phyloP scores from a whole-genome alignment of 2,797 vertebrate species.

The Microctenopoma steveboyesi region DNA sequence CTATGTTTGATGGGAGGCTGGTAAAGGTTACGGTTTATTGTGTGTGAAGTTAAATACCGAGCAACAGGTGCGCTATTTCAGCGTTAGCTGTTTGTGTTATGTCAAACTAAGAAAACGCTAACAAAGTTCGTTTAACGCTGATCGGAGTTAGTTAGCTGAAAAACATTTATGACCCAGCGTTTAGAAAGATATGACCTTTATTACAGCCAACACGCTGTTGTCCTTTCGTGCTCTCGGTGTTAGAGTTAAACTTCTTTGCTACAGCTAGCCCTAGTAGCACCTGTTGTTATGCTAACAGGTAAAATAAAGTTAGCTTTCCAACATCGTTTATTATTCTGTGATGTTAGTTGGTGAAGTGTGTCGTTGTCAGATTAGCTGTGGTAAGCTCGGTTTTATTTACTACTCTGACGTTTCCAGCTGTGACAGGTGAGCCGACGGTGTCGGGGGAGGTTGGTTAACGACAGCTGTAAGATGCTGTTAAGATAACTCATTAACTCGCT shows the following conservation, averaged over 20 bases:
- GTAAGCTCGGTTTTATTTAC: not conserved
- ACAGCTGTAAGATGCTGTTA: not conserved
- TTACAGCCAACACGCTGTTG: fast-evolving
- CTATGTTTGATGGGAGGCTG: not conserved
- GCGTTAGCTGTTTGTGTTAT: constrained; percentile 49
- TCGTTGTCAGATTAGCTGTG: not conserved
- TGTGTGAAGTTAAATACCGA: not conserved
- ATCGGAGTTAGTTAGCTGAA: not conserved
- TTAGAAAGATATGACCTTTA: too few relatives aligned
- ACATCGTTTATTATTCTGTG: not conserved
- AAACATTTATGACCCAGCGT: not conserved
- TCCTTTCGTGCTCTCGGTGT: fast-evolving
- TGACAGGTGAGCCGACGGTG: constrained; percentile 29
- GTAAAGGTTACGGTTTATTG: not conserved
- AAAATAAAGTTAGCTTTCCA: not conserved
- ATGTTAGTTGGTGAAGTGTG: not conserved
- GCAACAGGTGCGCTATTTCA: constrained; percentile 65
- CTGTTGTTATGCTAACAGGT: not conserved
- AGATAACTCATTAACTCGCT: not conserved
- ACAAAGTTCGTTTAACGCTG: not conserved
- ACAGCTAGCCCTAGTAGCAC: constrained; percentile 11
- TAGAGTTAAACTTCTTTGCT: not conserved
- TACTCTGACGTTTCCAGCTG: not conserved
- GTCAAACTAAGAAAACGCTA: not conserved
- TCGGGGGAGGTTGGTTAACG: not conserved